Evolutionary conservation across 2,797 vertebrate genomes (phyloP).

Genomic region (Philypnodon macrostomus): DNA sequence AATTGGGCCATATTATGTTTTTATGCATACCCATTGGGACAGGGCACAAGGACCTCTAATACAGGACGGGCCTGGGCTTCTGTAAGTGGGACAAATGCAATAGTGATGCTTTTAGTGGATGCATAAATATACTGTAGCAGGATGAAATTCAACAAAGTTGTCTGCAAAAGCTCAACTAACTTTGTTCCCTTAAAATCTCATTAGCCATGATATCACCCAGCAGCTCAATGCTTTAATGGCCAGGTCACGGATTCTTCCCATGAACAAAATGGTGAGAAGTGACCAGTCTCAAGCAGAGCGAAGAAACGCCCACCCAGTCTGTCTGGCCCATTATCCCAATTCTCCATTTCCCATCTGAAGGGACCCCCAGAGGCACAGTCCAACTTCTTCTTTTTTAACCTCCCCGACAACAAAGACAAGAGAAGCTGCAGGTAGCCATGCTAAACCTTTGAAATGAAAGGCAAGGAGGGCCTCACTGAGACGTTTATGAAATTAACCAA

Average conservation of each 20-base stretch:
- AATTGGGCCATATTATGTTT: too few relatives aligned
- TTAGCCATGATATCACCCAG: constrained; percentile 39
- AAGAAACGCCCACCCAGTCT: constrained; percentile 21
- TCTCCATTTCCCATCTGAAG: constrained; percentile 31
- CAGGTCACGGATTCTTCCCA: constrained; percentile 42
- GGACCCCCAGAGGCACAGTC: constrained; percentile 34
- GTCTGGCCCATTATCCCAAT: constrained; percentile 44
- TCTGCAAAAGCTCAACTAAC: constrained; percentile 8
- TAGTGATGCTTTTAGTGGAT: too few relatives aligned
- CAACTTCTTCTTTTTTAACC: constrained; percentile 23
- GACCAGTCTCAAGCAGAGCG: constrained; percentile 40
- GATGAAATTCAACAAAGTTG: not conserved
- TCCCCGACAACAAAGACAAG: constrained; percentile 37
- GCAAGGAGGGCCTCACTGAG: constrained; percentile 34
- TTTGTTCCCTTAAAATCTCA: constrained; percentile 22
- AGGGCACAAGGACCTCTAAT: too few relatives aligned
- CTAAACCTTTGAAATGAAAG: constrained; percentile 24
- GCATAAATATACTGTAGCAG: too few relatives aligned
- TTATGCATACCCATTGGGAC: too few relatives aligned
- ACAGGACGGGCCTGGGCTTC: too few relatives aligned
- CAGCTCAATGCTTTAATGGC: constrained; percentile 45
- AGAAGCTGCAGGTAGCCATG: constrained; percentile 56
- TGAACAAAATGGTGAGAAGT: constrained; percentile 58
- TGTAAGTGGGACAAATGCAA: too few relatives aligned
- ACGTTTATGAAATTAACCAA: constrained; percentile 79